phyloP scores from a whole-genome alignment of 2,113 vertebrate genomes.

The Corythaeola cristata region DNA sequence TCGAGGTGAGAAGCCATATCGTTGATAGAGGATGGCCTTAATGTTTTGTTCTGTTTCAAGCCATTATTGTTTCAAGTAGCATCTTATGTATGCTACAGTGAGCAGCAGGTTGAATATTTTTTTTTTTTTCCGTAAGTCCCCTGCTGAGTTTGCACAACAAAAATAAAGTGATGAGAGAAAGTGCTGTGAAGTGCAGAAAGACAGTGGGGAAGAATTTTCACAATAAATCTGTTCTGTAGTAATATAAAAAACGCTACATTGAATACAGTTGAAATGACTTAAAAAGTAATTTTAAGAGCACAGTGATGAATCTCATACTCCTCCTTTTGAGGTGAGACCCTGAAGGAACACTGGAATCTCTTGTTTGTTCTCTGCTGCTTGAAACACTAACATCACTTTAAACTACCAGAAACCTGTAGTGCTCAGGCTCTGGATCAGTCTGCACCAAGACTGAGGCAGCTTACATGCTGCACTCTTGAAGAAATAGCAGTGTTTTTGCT shows the following conservation, averaged over 20 bases:
- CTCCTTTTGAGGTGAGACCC: not conserved
- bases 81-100: not conserved
- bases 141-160: not conserved
- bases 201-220: not conserved
- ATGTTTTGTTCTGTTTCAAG: not conserved
- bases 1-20: conserved; percentile 65
- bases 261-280: not conserved
- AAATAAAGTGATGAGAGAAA: not conserved
- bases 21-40: not conserved
- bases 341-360: not conserved
- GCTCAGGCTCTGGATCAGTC: not conserved
- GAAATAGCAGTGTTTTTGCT: not conserved
- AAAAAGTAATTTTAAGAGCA: not conserved
- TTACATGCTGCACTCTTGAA: not conserved
- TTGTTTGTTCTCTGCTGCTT: not conserved
- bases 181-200: not conserved
- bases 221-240: not conserved
- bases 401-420: not conserved
- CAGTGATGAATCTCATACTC: rapidly evolving
- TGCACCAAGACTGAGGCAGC: not conserved
- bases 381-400: not conserved
- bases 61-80: not conserved
- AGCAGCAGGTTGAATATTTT: not conserved
- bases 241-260: not conserved
- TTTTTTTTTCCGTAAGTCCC: not conserved